Percentiles rank a stretch among this genome's conserved stretches.
These are phyloP conservation scores for Xylota sylvarum DNA, from an alignment of 2,888 invertebrate genomes.

Conservation along the genomic window DNA sequence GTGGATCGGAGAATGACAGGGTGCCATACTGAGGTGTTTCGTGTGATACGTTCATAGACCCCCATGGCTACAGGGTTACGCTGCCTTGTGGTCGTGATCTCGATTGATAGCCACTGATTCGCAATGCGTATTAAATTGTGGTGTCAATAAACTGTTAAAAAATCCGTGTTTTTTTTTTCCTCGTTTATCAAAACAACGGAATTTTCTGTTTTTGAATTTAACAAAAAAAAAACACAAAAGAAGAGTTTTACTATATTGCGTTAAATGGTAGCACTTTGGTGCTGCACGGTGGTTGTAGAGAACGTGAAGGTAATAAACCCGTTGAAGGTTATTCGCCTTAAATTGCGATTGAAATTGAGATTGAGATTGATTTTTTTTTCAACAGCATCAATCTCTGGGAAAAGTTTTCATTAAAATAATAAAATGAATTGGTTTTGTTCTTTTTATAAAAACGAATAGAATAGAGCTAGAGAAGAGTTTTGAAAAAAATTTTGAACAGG, in stretches of 20 bases:
- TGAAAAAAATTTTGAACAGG: too few relatives aligned
- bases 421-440: neutral
- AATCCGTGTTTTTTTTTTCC: slow-evolving; percentile 6
- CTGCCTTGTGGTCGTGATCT: neutral
- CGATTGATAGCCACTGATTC: slow-evolving; percentile 20
- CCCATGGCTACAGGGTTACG: slow-evolving; percentile 3
- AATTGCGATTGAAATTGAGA: slow-evolving; percentile 21
- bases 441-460: neutral
- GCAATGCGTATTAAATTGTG: slow-evolving; percentile 29
- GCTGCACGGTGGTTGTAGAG: neutral
- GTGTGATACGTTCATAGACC: slow-evolving; percentile 28
- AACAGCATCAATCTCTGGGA: slow-evolving; percentile 28
- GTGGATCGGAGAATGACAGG: neutral
- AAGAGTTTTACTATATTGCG: slow-evolving; percentile 27
- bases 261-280: slow-evolving; percentile 1
- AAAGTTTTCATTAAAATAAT: slow-evolving; percentile 26
- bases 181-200: slow-evolving; percentile 41
- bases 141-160: slow-evolving; percentile 64
- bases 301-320: slow-evolving; percentile 42
- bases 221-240: too few relatives aligned
- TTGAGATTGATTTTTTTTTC: neutral
- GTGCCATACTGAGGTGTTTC: neutral
- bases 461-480: neutral
- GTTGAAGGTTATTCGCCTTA: slow-evolving; percentile 54
- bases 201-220: slow-evolving; percentile 52